A percentile compares a stretch with the other conserved stretches of the same genome.
phyloP scores from a whole-genome alignment of 2,888 invertebrate genomes.

The Clunio marinus region DNA sequence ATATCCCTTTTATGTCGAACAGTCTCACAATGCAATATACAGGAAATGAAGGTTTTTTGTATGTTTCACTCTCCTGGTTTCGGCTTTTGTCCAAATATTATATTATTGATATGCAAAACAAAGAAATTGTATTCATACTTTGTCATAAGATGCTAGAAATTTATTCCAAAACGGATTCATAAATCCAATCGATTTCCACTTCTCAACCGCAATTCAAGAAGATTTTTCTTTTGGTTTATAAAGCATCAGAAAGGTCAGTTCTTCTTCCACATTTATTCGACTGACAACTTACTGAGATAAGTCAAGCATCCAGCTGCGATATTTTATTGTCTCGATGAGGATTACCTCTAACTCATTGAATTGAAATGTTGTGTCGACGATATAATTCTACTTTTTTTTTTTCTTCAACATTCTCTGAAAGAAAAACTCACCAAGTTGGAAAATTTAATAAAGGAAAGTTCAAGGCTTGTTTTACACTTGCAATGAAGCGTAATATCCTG shows the following conservation, averaged over 20 bases:
- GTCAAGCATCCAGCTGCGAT: slow-evolving; percentile 37
- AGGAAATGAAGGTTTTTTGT: slow-evolving; percentile 34
- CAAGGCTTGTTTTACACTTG: slow-evolving; percentile 36
- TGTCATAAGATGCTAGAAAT: background rate
- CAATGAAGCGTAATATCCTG: slow-evolving; percentile 37
- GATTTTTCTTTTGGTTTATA: slow-evolving; percentile 6
- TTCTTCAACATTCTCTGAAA: background rate
- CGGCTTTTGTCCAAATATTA: background rate
- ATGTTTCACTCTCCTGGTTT: slow-evolving; percentile 14
- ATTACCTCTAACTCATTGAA: slow-evolving; percentile 25
- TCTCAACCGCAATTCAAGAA: background rate
- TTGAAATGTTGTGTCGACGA: background rate
- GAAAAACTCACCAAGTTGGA: slow-evolving; percentile 33
- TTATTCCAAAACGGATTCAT: slow-evolving; percentile 31
- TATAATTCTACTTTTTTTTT: slow-evolving; percentile 18
- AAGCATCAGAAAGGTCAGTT: slow-evolving; percentile 30
- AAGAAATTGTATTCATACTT: background rate
- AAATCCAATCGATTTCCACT: slow-evolving; percentile 33
- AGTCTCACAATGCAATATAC: slow-evolving; percentile 27
- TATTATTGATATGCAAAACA: slow-evolving; percentile 37
- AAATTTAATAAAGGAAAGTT: slow-evolving; percentile 33
- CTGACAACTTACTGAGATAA: slow-evolving; percentile 35
- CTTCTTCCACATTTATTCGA: slow-evolving; percentile 19
- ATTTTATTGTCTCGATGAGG: slow-evolving; percentile 35
- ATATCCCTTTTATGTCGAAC: slow-evolving; percentile 19